These are phyloP conservation scores for Gallinago solitaria DNA, from an alignment of 2,797 vertebrate genomes.

Conservation along the genomic window DNA sequence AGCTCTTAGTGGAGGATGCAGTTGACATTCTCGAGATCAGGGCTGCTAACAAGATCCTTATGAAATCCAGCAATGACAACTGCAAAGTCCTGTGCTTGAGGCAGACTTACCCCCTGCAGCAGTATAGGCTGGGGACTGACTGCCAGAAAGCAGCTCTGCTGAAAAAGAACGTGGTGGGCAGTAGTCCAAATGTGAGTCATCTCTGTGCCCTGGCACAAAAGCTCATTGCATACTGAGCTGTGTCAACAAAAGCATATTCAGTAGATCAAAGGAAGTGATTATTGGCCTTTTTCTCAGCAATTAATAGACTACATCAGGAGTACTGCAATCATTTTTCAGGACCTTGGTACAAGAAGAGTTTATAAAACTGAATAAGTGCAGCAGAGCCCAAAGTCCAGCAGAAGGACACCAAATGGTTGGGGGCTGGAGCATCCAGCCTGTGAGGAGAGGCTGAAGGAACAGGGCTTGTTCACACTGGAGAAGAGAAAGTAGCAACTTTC, in stretches of 20 bases:
- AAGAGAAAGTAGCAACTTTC: background rate
- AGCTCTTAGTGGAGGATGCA: rapidly evolving
- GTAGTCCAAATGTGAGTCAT: background rate
- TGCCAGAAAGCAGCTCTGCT: background rate
- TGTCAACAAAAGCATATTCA: background rate
- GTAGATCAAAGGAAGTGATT: background rate
- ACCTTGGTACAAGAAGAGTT: background rate
- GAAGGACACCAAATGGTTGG: background rate
- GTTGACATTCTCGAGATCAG: rapidly evolving
- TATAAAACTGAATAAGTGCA: background rate
- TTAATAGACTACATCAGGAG: background rate
- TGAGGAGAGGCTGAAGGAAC: background rate
- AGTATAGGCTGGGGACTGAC: background rate
- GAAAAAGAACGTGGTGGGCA: background rate
- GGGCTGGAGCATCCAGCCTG: background rate
- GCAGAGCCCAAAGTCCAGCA: background rate
- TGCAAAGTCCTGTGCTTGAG: background rate
- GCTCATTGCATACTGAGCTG: background rate
- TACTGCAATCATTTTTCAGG: background rate
- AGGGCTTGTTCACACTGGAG: background rate
- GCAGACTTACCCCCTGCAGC: background rate
- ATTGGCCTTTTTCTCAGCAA: background rate
- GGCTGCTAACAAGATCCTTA: background rate
- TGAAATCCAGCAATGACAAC: background rate
- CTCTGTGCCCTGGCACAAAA: background rate